Evolutionary conservation across 2,888 invertebrate genomes (phyloP), one percentile per base, ranked within the genome.

Genomic region (Tromatobia lineatoria): DNA sequence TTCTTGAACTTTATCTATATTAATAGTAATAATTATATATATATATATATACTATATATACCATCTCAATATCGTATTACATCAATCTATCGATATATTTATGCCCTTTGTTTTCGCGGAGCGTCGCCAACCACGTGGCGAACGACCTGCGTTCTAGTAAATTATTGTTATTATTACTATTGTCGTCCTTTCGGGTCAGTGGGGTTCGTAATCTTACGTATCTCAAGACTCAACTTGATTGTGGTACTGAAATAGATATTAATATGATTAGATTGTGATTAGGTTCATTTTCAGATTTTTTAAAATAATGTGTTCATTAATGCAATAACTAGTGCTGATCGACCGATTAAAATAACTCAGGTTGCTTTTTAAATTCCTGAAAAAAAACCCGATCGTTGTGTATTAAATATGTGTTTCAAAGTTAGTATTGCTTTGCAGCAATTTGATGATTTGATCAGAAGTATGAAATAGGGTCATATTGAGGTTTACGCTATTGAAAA

Each of bases 1-100:
- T 83, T 80, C 67, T 85, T 47, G 77, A 74, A 80, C 80, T 83
- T 59, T 79, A 54, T 67, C 29, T 79, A 54, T 67, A 34, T 45
- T 73, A 57, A 45, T 73, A 73, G 45, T 73, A 42, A 74, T 47
- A 52, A 61, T 59, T 59, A 67, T 57, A 70, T 52, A 23, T 76
- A 79, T 71, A 64, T 79, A 79, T 64, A 64, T 79, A 54, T 75
- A 76, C 61, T 83, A 70, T 75, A 45, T 47, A 47, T 67, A 38
- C 47, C 47, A 59, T 61, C 50, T 47, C 34, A 74, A 47, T 47
- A 74, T 61, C 47, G 61, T 61, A 61, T 61, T 61, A 61, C 83
- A 80, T 80, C 61, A 64, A 77, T 77, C 73, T 73, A 59, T 79
- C 75, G 64, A 77, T 45, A 69, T 77, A 50, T 54, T 23, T 73